These are phyloP conservation scores for Pristionchus entomophagus DNA, from an alignment of 2,888 invertebrate genomes.

Conservation along the genomic window DNA sequence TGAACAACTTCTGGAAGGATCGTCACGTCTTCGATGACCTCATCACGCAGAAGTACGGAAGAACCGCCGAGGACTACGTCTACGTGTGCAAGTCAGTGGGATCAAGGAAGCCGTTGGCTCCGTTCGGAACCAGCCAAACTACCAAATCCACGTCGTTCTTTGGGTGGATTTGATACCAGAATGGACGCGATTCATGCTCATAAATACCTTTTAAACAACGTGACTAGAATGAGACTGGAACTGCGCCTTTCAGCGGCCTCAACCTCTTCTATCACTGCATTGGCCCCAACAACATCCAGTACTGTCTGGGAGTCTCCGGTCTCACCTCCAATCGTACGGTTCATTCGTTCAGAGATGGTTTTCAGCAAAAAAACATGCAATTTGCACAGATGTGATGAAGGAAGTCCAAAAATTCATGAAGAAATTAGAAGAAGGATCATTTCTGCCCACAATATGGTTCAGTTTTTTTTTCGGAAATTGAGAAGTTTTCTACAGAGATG, in stretches of 20 bases:
- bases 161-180: too few relatives aligned
- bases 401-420: neutral
- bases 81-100: constrained; percentile 44
- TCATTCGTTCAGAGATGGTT: neutral
- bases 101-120: neutral
- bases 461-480: neutral
- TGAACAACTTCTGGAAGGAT: constrained; percentile 49
- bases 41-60: constrained; percentile 27
- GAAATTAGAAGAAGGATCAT: too few relatives aligned
- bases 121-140: neutral
- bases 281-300: constrained; percentile 36
- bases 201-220: too few relatives aligned
- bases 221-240: too few relatives aligned
- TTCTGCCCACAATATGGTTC: neutral
- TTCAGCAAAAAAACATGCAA: neutral
- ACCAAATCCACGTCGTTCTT: too few relatives aligned
- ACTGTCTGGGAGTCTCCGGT: constrained; percentile 35
- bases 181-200: too few relatives aligned
- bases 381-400: neutral
- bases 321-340: constrained; percentile 32
- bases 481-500: neutral
- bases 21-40: constrained; percentile 43
- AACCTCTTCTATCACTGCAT: constrained; percentile 44
- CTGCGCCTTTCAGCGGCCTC: constrained; percentile 45
- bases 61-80: constrained; percentile 34